Conservation (phyloP, 2,797 vertebrate species). For the Fistularia commersonii region DNA sequence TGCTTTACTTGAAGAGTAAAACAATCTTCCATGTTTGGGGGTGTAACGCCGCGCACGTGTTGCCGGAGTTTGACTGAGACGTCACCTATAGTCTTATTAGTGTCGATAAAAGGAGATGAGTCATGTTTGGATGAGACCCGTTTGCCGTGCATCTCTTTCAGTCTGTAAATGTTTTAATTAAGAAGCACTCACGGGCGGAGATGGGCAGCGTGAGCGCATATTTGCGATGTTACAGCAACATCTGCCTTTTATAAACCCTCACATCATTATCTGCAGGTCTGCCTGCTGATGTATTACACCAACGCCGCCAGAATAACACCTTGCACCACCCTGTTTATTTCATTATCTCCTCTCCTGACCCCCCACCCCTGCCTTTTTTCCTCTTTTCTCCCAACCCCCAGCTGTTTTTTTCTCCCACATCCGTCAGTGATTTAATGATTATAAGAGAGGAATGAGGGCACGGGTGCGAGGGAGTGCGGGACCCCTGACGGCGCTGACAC, state of each 20-base stretch:
- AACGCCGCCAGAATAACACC: slow-evolving; percentile 27
- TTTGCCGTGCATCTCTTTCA: slow-evolving; percentile 15
- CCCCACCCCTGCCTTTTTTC: slow-evolving; percentile 3
- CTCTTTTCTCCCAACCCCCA: slow-evolving; percentile 24
- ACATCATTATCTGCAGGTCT: slow-evolving; percentile 52
- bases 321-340: slow-evolving; percentile 29
- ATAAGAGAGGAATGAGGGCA: slow-evolving; percentile 35
- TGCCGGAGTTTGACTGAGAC: slow-evolving; percentile 4
- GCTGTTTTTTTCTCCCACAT: slow-evolving; percentile 37
- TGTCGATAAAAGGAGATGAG: too few species aligned
- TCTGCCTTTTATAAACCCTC: slow-evolving; percentile 66
- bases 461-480: slow-evolving; percentile 26
- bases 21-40: background rate
- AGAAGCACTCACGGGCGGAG: slow-evolving; percentile 61
- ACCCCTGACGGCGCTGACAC: slow-evolving; percentile 11
- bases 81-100: slow-evolving; percentile 9
- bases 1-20: slow-evolving; percentile 1
- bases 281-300: slow-evolving; percentile 18
- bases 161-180: slow-evolving; percentile 64
- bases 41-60: too few species aligned
- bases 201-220: slow-evolving; percentile 53
- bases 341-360: background rate
- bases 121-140: slow-evolving; percentile 18
- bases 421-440: slow-evolving; percentile 48
- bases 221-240: slow-evolving; percentile 55